These are phyloP conservation scores for Pteria penguin DNA, from an alignment of 2,888 invertebrate genomes.

Conservation along the genomic window DNA sequence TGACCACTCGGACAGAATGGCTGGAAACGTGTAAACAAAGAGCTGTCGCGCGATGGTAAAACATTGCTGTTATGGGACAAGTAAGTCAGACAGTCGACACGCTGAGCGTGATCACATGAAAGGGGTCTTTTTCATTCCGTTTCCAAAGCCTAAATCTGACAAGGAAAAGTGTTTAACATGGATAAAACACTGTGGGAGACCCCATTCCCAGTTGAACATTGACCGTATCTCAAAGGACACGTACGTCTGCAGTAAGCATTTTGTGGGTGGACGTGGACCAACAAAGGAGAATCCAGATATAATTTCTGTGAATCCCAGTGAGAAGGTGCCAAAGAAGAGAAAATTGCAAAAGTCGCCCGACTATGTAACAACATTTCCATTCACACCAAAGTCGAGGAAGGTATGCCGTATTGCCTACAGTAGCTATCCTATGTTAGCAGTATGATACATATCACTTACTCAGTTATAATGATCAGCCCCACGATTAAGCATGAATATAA, in stretches of 20 bases:
- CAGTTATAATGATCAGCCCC: too few relatives aligned
- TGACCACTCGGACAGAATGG: not conserved
- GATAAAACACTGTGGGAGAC: slow-evolving; percentile 26
- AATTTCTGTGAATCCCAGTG: slow-evolving; percentile 16
- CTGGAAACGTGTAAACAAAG: not conserved
- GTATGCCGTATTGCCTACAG: too few relatives aligned
- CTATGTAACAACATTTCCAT: not conserved
- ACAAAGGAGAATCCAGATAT: slow-evolving; percentile 30
- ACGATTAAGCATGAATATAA: too few relatives aligned
- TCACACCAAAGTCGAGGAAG: not conserved
- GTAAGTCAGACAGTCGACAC: slow-evolving; percentile 32
- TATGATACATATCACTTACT: too few relatives aligned
- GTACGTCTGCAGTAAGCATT: slow-evolving; percentile 37
- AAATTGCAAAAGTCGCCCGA: not conserved
- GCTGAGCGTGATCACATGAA: slow-evolving; percentile 15
- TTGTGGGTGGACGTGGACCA: slow-evolving; percentile 34
- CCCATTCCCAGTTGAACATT: slow-evolving; percentile 19
- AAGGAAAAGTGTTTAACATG: too few relatives aligned
- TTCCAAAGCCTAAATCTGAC: slow-evolving; percentile 28
- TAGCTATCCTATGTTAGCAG: too few relatives aligned
- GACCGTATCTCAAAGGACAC: slow-evolving; percentile 14
- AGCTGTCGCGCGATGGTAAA: slow-evolving; percentile 17
- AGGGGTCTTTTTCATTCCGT: slow-evolving; percentile 36
- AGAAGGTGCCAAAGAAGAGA: not conserved
- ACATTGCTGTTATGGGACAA: slow-evolving; percentile 38